These are phyloP conservation scores for Alosa alosa DNA, from an alignment of 2,113 vertebrate genomes.

Conservation along the genomic window DNA sequence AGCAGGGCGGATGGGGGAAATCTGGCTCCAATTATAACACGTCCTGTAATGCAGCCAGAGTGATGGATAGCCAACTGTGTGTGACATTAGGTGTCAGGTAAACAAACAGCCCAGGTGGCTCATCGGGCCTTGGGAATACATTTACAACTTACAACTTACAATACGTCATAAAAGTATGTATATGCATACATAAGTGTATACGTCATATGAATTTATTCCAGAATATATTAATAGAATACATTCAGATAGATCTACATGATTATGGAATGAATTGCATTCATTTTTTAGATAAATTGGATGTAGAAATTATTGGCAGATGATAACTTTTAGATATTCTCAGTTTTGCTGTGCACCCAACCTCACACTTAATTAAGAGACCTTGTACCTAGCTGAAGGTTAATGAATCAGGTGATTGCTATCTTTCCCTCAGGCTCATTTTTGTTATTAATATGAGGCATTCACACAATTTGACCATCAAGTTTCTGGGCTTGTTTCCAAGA, in stretches of 20 bases:
- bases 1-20: slow-evolving; percentile 17
- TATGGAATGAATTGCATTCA: not conserved
- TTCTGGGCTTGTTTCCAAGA: not conserved
- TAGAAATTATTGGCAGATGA: too few species aligned
- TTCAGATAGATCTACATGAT: too few species aligned
- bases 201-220: too few species aligned
- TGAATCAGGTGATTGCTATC: not conserved
- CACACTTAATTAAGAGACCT: not conserved
- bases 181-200: not conserved
- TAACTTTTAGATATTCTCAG: not conserved
- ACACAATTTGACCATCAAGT: not conserved
- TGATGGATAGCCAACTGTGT: slow-evolving; percentile 19
- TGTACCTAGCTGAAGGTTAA: not conserved
- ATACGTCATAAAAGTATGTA: too few species aligned
- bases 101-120: slow-evolving; percentile 23
- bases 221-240: too few species aligned
- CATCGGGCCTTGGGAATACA: not conserved
- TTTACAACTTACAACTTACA: too few species aligned
- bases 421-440: not conserved
- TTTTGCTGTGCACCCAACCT: not conserved
- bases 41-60: slow-evolving; percentile 25
- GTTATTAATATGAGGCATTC: not conserved
- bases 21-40: slow-evolving; percentile 20
- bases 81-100: slow-evolving; percentile 34
- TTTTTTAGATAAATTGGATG: too few species aligned